phyloP scores from a whole-genome alignment of 2,888 invertebrate species.

The Andrena trimmerana region DNA sequence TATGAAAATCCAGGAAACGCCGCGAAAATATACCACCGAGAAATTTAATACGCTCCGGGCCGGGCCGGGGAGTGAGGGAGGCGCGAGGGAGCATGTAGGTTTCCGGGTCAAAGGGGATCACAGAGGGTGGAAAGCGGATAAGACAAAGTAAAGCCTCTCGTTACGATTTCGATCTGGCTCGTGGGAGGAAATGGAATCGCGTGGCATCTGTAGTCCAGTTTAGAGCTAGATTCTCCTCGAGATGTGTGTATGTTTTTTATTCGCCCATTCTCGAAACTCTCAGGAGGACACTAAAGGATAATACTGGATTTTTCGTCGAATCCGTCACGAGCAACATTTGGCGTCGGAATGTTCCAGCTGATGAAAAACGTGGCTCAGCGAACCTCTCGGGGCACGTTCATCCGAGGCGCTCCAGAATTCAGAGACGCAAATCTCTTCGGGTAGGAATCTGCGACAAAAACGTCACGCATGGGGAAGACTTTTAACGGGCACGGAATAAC shows the following conservation, averaged over 20 bases:
- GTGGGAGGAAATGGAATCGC: conserved; percentile 51
- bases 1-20: conserved; percentile 66
- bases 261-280: background rate
- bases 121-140: conserved; percentile 50
- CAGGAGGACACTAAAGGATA: background rate
- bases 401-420: conserved; percentile 11
- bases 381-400: conserved; percentile 19
- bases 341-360: conserved; percentile 24
- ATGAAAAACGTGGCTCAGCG: conserved; percentile 10
- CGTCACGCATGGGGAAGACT: conserved; percentile 24
- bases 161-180: conserved; percentile 53
- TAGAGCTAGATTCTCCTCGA: conserved; percentile 38
- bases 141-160: conserved; percentile 62
- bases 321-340: background rate
- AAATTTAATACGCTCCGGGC: conserved; percentile 75
- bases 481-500: conserved; percentile 23
- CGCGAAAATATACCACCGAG: conserved; percentile 65
- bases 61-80: conserved; percentile 8
- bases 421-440: background rate
- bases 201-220: conserved; percentile 34
- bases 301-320: background rate
- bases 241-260: conserved; percentile 15
- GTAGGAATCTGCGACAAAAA: conserved; percentile 34
- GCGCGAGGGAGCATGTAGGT: conserved; percentile 69
- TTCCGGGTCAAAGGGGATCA: conserved; percentile 72